These are phyloP conservation scores for Barbus barbus DNA, from an alignment of 2,113 vertebrate genomes.

Conservation along the genomic window DNA sequence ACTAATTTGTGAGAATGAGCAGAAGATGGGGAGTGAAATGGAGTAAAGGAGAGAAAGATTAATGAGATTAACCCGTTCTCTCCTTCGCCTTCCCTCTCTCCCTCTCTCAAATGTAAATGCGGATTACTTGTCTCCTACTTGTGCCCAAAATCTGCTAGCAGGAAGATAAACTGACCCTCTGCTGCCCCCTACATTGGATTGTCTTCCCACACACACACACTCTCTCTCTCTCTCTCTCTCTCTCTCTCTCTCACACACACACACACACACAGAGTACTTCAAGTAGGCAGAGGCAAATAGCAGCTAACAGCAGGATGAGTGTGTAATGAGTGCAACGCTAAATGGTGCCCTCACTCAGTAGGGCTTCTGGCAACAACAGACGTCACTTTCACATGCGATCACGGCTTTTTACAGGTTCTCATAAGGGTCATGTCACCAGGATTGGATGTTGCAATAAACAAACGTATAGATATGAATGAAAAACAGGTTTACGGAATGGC, in stretches of 20 bases:
- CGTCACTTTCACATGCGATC: not conserved
- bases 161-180: slow-evolving; percentile 2
- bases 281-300: slow-evolving; percentile 14
- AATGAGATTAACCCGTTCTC: slow-evolving; percentile 35
- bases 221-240: no score
- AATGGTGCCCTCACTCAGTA: not conserved
- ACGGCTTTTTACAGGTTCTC: slow-evolving; percentile 1
- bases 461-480: not conserved
- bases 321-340: not conserved
- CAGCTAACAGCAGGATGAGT: slow-evolving; percentile 30
- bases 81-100: not conserved
- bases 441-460: not conserved
- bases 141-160: slow-evolving; percentile 16
- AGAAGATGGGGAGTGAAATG: slow-evolving; percentile 14
- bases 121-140: slow-evolving; percentile 31
- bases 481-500: not conserved
- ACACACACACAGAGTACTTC: not conserved
- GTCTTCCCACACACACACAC: slow-evolving; percentile 1
- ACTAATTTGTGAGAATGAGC: slow-evolving; percentile 23
- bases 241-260: no score
- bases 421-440: not conserved
- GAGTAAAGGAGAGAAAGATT: slow-evolving; percentile 1
- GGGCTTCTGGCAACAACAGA: not conserved
- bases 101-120: slow-evolving; percentile 18
- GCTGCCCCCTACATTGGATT: slow-evolving; percentile 31